Evolutionary conservation across 2,113 vertebrate genomes (phyloP).

Genomic region (Diglossa brunneiventris): DNA sequence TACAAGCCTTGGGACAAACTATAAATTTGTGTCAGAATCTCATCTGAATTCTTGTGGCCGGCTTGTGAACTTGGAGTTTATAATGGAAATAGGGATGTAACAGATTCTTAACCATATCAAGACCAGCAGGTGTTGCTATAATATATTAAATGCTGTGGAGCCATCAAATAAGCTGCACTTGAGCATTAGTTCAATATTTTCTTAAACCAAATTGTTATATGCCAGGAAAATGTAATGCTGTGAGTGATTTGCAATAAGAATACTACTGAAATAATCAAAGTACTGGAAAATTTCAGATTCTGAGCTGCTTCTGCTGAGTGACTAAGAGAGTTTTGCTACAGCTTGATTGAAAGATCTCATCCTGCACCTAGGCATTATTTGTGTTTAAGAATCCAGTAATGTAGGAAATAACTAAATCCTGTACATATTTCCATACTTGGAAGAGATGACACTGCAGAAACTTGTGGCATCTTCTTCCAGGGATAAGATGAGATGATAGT

Average conservation of each 20-base stretch:
- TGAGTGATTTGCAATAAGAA: not conserved
- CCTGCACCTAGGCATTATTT: not conserved
- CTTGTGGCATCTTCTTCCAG: not conserved
- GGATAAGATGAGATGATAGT: not conserved
- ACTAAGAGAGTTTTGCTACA: not conserved
- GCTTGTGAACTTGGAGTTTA: not conserved
- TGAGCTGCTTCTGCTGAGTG: not conserved
- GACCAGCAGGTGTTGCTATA: conserved; percentile 62
- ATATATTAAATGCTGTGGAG: conserved; percentile 50
- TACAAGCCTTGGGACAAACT: not conserved
- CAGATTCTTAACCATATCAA: conserved; percentile 35
- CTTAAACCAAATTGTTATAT: conserved; percentile 6
- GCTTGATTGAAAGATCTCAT: not conserved
- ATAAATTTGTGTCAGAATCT: not conserved
- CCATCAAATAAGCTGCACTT: not conserved
- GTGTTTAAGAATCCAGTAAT: not conserved
- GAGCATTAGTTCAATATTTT: not conserved
- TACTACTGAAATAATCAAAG: not conserved
- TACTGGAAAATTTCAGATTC: not conserved
- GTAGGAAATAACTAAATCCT: not conserved
- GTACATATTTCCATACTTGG: not conserved
- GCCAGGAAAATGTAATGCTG: not conserved
- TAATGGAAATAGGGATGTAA: not conserved
- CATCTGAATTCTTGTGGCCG: not conserved
- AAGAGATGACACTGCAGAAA: not conserved